These are phyloP conservation scores for Gymnarchus niloticus DNA, from an alignment of 2,113 vertebrate species.

Conservation along the genomic window DNA sequence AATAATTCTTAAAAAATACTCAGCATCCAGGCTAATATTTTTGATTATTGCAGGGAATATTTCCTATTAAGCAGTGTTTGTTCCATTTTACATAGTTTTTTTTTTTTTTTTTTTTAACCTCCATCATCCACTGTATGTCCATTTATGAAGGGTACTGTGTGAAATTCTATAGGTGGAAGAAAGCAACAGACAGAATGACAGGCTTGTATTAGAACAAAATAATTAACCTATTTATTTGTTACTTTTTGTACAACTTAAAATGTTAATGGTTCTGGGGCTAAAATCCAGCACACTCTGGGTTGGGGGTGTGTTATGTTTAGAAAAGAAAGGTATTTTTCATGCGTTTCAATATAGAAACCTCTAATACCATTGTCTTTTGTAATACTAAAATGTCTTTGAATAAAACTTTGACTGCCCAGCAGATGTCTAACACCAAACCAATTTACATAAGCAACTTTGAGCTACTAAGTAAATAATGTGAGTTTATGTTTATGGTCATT, in stretches of 20 bases:
- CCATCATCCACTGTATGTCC: too few relatives aligned
- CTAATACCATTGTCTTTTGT: background rate
- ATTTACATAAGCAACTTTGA: too few relatives aligned
- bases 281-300: background rate
- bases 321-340: background rate
- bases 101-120: too few relatives aligned
- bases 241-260: too few relatives aligned
- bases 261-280: too few relatives aligned
- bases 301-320: background rate
- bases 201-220: too few relatives aligned
- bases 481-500: background rate
- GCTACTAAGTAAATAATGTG: background rate
- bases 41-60: background rate
- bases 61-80: background rate
- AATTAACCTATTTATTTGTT: too few relatives aligned
- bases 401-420: too few relatives aligned
- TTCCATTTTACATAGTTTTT: background rate
- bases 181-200: too few relatives aligned
- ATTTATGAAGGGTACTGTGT: too few relatives aligned
- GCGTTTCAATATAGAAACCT: background rate
- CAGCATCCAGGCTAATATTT: background rate
- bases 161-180: too few relatives aligned
- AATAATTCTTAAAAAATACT: background rate
- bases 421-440: too few relatives aligned
- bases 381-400: background rate